A percentile compares a stretch with the other conserved stretches of the same genome.
These are phyloP conservation scores for Netelia inedita DNA, from an alignment of 2,888 invertebrate species.

Conservation along the genomic window DNA sequence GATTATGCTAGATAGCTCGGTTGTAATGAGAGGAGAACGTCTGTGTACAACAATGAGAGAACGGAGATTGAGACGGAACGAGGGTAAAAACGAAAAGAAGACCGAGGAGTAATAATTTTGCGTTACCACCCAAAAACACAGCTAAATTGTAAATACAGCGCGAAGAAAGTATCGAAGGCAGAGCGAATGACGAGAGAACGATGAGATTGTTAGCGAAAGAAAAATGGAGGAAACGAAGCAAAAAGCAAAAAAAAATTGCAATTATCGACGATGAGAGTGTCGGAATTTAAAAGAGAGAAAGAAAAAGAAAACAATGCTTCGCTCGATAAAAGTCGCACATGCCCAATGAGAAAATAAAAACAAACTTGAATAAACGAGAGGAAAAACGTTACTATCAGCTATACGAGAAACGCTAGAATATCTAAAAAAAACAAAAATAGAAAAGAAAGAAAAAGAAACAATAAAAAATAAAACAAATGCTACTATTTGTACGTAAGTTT, in stretches of 20 bases:
- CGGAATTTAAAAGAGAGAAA: neutral
- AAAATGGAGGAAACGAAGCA: conserved; percentile 28
- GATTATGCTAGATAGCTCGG: conserved; percentile 17
- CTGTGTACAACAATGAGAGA: conserved; percentile 32
- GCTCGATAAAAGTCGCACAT: conserved; percentile 43
- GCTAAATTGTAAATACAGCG: conserved; percentile 55
- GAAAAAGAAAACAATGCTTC: conserved; percentile 31
- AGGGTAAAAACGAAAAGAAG: conserved; percentile 20
- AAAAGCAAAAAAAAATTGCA: conserved; percentile 22
- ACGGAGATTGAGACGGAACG: conserved; percentile 17
- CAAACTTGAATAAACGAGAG: neutral
- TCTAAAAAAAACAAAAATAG: no score
- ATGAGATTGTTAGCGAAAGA: neutral
- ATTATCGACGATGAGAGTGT: neutral
- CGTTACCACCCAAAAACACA: conserved; percentile 28
- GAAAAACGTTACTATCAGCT: conserved; percentile 32
- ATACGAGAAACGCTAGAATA: conserved; percentile 40
- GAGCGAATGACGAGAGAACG: neutral
- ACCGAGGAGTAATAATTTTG: conserved; percentile 34
- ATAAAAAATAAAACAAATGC: conserved; percentile 23
- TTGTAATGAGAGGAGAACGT: conserved; percentile 4
- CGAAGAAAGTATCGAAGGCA: conserved; percentile 33
- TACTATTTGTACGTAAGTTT: conserved; percentile 57
- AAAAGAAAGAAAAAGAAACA: neutral
- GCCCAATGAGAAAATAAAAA: conserved; percentile 8